A percentile compares a stretch with the other conserved stretches of the same genome.
These are phyloP conservation scores for Spodoptera litura DNA, from an alignment of 1,140 invertebrate species.

Conservation along the genomic window DNA sequence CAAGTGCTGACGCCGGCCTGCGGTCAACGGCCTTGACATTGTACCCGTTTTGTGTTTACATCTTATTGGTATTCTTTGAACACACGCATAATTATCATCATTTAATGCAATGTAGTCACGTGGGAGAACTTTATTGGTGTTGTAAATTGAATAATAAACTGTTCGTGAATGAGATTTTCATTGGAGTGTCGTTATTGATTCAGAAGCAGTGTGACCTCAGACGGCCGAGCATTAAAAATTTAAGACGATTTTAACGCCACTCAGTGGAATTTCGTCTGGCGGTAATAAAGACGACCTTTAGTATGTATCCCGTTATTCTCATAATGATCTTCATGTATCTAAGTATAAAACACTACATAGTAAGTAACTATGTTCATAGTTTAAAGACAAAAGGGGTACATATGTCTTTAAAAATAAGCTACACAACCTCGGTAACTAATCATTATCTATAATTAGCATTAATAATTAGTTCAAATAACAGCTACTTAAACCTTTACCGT, in stretches of 20 bases:
- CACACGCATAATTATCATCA: constrained; percentile 52
- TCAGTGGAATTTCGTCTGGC: background rate
- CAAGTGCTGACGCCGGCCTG: constrained; percentile 32
- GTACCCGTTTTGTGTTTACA: constrained; percentile 71
- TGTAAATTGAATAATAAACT: constrained; percentile 35
- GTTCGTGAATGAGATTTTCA: constrained; percentile 28
- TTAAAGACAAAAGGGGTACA: constrained; percentile 17
- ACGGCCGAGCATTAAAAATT: constrained; percentile 6
- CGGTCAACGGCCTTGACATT: constrained; percentile 80
- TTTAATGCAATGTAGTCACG: constrained; percentile 56
- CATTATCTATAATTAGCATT: background rate
- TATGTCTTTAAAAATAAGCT: too few relatives aligned
- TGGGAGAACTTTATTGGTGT: constrained; percentile 50
- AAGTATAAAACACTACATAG: too few relatives aligned
- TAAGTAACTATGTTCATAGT: background rate
- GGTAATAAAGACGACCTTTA: constrained; percentile 30
- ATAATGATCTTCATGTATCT: constrained; percentile 2
- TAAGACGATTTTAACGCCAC: constrained; percentile 39
- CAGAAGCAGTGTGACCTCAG: constrained; percentile 28
- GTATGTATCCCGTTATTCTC: constrained; percentile 1
- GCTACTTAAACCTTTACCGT: background rate
- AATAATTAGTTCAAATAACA: constrained; percentile 14
- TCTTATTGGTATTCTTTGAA: constrained; percentile 62
- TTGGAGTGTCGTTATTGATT: constrained; percentile 29
- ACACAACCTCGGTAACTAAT: background rate